Evolutionary conservation across 2,888 invertebrate genomes (phyloP), one percentile per base, ranked within the genome.

Genomic region (Pandemis cinnamomeana): DNA sequence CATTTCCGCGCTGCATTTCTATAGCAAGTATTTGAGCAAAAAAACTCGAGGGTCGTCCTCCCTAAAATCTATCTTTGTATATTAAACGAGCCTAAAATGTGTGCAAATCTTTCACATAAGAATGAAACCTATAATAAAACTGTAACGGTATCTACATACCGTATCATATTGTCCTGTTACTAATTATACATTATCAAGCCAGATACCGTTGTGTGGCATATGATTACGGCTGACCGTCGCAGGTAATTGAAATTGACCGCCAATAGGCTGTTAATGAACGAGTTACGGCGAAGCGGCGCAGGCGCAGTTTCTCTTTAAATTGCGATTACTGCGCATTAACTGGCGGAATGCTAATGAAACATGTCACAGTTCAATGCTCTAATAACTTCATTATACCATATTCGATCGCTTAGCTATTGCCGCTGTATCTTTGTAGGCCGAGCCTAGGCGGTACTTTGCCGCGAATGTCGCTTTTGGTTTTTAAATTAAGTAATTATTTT

Each of bases 291-390:
- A 73, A 75, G 53, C 62, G 61, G 62, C 74, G 77, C 78, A 77
- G 71, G 61, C 66, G 67, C 77, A 77, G 85, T 89, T 89, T 89
- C 88, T 84, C 85, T 78, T 82, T 77, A 80, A 83, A 80, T 77
- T 78, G 78, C 77, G 20, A 71, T 72, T 75, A 77, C 78, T 60
- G 36, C n/a, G 61, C 42, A 42, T n/a, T 36, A n/a, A 42, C 78
- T 87, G 87, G 84, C 88, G 84, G 76, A 79, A 83, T 84, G 83
- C 79, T 89, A 89, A 89, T 89, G 81, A 80, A 75, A 80, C 79
- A 75, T 87, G 89, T 91, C 87, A 90, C 89, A 91, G 89, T 91
- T 91, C 89, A 89, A 86, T 89, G 92, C 89, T 89, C 88, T 81
- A 87, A 87, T 91, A 88, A 88, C 77, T 84, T 77, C 76, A 72